phyloP scores from a whole-genome alignment of 2,888 invertebrate species.

The Lithophane socia region DNA sequence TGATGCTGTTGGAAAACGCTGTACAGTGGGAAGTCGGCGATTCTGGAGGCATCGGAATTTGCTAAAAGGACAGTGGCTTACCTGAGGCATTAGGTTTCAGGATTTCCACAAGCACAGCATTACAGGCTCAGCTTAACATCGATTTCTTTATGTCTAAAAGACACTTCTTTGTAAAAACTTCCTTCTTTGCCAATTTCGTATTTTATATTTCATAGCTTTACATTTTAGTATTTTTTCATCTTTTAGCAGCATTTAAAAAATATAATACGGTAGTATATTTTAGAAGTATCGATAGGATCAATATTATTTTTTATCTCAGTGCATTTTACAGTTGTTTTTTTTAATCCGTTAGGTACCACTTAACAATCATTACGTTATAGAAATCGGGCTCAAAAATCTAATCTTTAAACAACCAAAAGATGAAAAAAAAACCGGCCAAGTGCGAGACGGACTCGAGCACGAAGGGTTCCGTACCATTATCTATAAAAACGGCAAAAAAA shows the following conservation, averaged over 20 bases:
- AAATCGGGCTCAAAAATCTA: not conserved
- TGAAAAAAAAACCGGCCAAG: conserved; percentile 1
- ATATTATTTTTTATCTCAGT: not conserved
- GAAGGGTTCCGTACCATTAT: no score
- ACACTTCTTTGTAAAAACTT: not conserved
- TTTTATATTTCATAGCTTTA: not conserved
- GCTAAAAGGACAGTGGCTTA: not conserved
- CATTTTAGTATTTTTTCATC: not conserved
- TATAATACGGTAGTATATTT: not conserved
- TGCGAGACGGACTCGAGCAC: no score
- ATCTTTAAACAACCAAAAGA: not conserved
- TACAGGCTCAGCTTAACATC: not conserved
- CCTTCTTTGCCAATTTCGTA: not conserved
- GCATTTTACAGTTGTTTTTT: not conserved
- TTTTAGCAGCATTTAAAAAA: not conserved
- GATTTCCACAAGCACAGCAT: not conserved
- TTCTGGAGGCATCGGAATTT: not conserved
- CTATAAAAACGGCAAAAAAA: conserved; percentile 20
- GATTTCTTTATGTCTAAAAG: not conserved
- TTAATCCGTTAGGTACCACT: not conserved
- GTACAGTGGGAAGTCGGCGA: not conserved
- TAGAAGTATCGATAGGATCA: not conserved
- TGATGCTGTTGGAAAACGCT: not conserved
- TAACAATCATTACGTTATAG: no score
- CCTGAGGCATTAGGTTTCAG: not conserved